Evolutionary conservation across 2,797 vertebrate genomes (phyloP), one percentile per base, ranked within the genome.

Genomic region (Acrossocheilus wenchowensis): DNA sequence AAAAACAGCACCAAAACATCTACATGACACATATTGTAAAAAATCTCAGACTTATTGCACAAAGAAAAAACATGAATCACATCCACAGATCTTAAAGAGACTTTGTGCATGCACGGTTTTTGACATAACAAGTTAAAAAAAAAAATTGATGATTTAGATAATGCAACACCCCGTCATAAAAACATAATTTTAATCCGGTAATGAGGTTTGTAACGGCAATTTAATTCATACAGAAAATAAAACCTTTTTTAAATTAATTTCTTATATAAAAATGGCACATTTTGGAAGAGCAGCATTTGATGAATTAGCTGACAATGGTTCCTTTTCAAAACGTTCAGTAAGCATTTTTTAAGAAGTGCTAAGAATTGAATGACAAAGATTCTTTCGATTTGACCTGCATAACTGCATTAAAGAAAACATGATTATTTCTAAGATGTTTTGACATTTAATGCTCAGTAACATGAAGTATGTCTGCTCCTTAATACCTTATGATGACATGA

Each of bases 271-370:
- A 89, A 86, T 83, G 85, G 83, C 90, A 90, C 78, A 87, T 90
- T 90, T 75, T 89, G 89, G 87, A 87, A 89, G 87, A 91, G 74
- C 88, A 89, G 88, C 83, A 45, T 87, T 82, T 73, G 87, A 62
- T 71, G n/a, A 78, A 52, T 57, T 62, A 80, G 84, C 36, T 17
- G 26, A 69, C 43, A 86, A 72, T 34, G n/a, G 26, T 62, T 62
- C 4, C 26, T 81, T 80, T n/a, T 57, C 50, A 41, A 54, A 79
- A 68, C 43, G 2, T 48, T 60, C 26, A 12, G 54, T 39, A 71
- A 83, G 41, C 26, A 79, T 41, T 57, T 78, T 21, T 36, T 68
- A 60, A 81, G 36, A 85, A 80, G 77, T 73, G 52, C 77, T 85
- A 72, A 68, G 15, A 75, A 81, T 39, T 52, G 21, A 69, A 69